phyloP scores from a whole-genome alignment of 2,797 vertebrate species.

The Smutsia temminckii region DNA sequence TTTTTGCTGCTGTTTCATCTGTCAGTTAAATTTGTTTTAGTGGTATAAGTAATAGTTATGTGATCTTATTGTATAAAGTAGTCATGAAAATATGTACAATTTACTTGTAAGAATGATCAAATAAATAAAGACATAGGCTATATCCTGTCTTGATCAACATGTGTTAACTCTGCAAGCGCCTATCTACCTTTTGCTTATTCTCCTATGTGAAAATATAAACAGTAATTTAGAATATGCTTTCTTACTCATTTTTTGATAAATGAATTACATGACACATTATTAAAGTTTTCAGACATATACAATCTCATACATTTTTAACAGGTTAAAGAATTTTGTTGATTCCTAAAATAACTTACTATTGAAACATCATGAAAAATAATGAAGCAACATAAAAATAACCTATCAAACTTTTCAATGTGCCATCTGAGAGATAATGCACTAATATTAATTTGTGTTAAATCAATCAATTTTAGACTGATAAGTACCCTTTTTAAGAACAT shows the following conservation, averaged over 20 bases:
- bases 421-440: neutral
- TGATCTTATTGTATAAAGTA: slow-evolving; percentile 59
- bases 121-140: slow-evolving; percentile 39
- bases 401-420: neutral
- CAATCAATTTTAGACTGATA: neutral
- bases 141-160: slow-evolving; percentile 17
- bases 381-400: neutral
- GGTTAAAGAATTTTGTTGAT: neutral
- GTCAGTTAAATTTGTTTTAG: slow-evolving; percentile 74
- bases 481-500: neutral
- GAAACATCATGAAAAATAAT: neutral
- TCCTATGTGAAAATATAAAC: neutral
- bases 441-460: neutral
- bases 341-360: neutral
- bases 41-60: slow-evolving; percentile 65
- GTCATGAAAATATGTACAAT: slow-evolving; percentile 52
- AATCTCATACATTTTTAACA: neutral
- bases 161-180: neutral
- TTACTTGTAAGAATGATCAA: slow-evolving; percentile 55
- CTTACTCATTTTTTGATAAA: neutral
- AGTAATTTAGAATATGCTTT: neutral
- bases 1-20: slow-evolving; percentile 62
- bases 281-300: neutral
- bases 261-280: neutral
- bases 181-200: neutral